A percentile compares a stretch with the other conserved stretches of the same genome.
Conservation (phyloP, 2,888 invertebrate species). For the Halictus ligatus region DNA sequence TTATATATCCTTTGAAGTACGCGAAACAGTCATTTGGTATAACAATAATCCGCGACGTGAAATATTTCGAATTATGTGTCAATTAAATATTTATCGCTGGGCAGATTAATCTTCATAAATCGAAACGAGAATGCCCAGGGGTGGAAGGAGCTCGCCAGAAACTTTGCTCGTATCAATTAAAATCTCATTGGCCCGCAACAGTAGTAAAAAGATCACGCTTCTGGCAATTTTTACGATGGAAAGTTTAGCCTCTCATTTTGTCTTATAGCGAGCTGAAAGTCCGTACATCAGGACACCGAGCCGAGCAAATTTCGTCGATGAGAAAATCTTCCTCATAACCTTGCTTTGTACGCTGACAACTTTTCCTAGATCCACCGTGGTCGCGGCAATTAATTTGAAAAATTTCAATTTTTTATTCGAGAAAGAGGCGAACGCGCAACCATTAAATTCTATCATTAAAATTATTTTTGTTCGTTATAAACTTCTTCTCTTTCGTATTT, state of each 20-base stretch:
- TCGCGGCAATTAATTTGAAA: too few species aligned
- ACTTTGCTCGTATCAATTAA: constrained; percentile 30
- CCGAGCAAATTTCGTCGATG: constrained; percentile 25
- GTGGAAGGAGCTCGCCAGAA: constrained; percentile 15
- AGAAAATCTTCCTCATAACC: not conserved
- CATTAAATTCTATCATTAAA: too few species aligned
- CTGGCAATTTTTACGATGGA: constrained; percentile 8
- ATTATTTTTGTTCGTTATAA: too few species aligned
- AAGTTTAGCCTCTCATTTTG: constrained; percentile 36
- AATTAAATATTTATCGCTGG: not conserved
- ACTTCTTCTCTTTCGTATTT: not conserved
- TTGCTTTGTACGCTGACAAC: not conserved
- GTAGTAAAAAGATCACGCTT: constrained; percentile 28
- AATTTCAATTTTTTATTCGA: too few species aligned
- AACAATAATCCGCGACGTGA: not conserved
- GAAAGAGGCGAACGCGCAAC: too few species aligned
- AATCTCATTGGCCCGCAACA: constrained; percentile 28
- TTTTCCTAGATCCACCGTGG: not conserved
- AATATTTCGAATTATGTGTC: not conserved
- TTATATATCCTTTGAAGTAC: not conserved
- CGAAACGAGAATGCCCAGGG: not conserved
- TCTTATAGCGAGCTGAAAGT: not conserved
- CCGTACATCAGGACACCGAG: not conserved
- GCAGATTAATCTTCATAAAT: not conserved
- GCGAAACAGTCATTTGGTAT: not conserved